Evolutionary conservation across 2,113 vertebrate genomes (phyloP).

Genomic region (Tor tambroides): DNA sequence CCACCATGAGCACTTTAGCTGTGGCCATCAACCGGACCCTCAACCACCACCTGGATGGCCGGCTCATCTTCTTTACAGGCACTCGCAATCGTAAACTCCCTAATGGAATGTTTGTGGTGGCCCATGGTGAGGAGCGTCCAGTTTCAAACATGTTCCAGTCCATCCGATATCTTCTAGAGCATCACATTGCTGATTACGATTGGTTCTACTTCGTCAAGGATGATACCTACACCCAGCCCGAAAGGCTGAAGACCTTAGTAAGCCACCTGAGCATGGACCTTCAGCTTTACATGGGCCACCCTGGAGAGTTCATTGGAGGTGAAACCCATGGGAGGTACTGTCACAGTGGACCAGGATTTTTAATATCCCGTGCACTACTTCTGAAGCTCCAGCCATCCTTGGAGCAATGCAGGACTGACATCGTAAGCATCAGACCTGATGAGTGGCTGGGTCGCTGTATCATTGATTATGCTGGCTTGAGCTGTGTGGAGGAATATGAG

Average conservation of each 20-base stretch:
- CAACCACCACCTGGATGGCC: slow-evolving; percentile 86
- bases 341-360: slow-evolving; percentile 87
- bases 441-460: slow-evolving; percentile 98
- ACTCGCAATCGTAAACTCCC: slow-evolving; percentile 85
- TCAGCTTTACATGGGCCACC: slow-evolving; percentile 89
- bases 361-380: slow-evolving; percentile 89
- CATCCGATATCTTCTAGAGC: slow-evolving; percentile 86
- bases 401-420: slow-evolving; percentile 91
- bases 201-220: slow-evolving; percentile 97
- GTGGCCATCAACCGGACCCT: slow-evolving; percentile 94
- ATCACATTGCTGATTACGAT: slow-evolving; percentile 86
- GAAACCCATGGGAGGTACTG: slow-evolving; percentile 87
- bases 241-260: slow-evolving; percentile 82
- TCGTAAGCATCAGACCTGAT: slow-evolving; percentile 88
- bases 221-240: slow-evolving; percentile 86
- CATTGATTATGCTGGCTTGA: slow-evolving; percentile 84
- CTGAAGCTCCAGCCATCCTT: slow-evolving; percentile 87
- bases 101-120: slow-evolving; percentile 90
- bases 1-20: slow-evolving; percentile 84
- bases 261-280: slow-evolving; percentile 88
- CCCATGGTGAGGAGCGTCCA: slow-evolving; percentile 87
- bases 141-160: slow-evolving; percentile 97
- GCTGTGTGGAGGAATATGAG: slow-evolving; percentile 86
- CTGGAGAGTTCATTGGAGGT: slow-evolving; percentile 88
- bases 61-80: slow-evolving; percentile 90